A percentile compares a stretch with the other conserved stretches of the same genome.
Evolutionary conservation across 2,113 vertebrate genomes (phyloP).

Genomic region (Melierax canorus): DNA sequence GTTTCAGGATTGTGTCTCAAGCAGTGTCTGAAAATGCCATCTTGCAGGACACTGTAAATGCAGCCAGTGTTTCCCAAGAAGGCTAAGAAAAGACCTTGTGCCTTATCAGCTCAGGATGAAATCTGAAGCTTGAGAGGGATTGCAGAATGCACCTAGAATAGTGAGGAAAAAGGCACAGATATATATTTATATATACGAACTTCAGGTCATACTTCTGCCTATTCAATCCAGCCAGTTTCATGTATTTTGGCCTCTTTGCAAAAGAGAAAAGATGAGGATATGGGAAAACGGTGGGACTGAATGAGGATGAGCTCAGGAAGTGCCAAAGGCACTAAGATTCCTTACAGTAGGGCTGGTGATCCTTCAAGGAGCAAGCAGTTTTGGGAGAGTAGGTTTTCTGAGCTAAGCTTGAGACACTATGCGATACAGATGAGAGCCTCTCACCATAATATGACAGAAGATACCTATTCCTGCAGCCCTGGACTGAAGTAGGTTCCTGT

Average conservation of each 20-base stretch:
- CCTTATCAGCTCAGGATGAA: background rate
- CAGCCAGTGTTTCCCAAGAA: background rate
- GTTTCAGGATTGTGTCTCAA: background rate
- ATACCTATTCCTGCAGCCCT: background rate
- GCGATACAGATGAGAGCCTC: background rate
- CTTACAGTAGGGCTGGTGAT: background rate
- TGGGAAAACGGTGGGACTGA: background rate
- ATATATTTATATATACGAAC: background rate
- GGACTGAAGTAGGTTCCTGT: background rate
- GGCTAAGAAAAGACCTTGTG: background rate
- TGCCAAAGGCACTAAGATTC: background rate
- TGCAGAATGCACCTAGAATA: background rate
- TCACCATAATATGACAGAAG: background rate
- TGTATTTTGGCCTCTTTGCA: rapidly evolving
- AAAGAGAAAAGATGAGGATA: background rate
- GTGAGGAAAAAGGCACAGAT: background rate
- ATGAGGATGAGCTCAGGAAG: background rate
- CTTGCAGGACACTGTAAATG: background rate
- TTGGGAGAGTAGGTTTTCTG: background rate
- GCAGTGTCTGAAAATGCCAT: background rate
- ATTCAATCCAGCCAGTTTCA: background rate
- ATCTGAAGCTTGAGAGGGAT: background rate
- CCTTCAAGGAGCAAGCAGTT: background rate
- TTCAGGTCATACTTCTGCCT: background rate
- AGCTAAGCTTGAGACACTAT: background rate